A percentile compares a stretch with the other conserved stretches of the same genome.
phyloP scores from a whole-genome alignment of 1,140 invertebrate genomes.

The Pseudomyrmex pallidus region DNA sequence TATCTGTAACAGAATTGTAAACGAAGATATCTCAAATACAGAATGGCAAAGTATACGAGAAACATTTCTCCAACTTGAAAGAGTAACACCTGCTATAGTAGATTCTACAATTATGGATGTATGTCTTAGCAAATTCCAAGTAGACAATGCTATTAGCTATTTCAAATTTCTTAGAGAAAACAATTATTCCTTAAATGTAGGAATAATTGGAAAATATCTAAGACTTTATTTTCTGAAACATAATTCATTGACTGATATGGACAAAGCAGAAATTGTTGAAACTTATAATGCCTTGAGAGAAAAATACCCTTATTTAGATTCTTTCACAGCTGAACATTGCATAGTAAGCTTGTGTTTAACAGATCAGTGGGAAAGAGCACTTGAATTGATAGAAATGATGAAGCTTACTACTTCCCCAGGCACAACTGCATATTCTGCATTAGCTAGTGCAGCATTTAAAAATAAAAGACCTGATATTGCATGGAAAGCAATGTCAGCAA shows the following conservation, averaged over 20 bases:
- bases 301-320: constrained; percentile 87
- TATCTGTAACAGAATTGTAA: not conserved
- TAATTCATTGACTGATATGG: constrained; percentile 80
- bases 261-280: constrained; percentile 86
- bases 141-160: constrained; percentile 86
- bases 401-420: constrained; percentile 80
- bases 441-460: constrained; percentile 86
- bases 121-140: constrained; percentile 81
- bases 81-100: constrained; percentile 81
- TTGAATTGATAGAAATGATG: constrained; percentile 87
- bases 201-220: constrained; percentile 86
- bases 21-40: not conserved
- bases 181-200: constrained; percentile 84
- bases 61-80: constrained; percentile 1
- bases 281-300: constrained; percentile 85
- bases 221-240: constrained; percentile 82
- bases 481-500: constrained; percentile 85
- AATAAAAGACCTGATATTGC: constrained; percentile 86
- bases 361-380: constrained; percentile 86
- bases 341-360: constrained; percentile 88
- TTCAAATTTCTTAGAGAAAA: constrained; percentile 85
- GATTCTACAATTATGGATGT: constrained; percentile 86
- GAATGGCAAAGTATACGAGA: constrained; percentile 65
- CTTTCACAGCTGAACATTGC: constrained; percentile 85
- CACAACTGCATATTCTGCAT: constrained; percentile 79